Evolutionary conservation across 2,797 vertebrate genomes (phyloP), one percentile per base, ranked within the genome.

Genomic region (Halcyon leucocephala): DNA sequence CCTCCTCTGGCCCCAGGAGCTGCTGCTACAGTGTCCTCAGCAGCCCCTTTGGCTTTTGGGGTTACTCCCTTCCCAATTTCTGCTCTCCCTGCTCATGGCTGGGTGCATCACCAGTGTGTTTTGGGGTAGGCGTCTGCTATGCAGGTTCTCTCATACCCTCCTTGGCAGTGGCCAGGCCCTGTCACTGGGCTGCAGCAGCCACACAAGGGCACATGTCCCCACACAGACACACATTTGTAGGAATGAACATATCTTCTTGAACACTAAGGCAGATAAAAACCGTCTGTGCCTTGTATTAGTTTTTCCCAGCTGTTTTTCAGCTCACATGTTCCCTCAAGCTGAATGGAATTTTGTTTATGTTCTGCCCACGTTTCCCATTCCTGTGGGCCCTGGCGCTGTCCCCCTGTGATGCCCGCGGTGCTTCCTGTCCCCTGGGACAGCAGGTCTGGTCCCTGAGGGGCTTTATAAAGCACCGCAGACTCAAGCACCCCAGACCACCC

Each of bases 241-340:
- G 71, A 92, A 62, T 4, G 1, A 69, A 55, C 4, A 0, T 1
- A 1, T 72, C 86, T 64, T 87, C 78, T 64, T 1, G 2, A 91
- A 62, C 42, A 29, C 74, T 92, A 9, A 4, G 55, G 78, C 67
- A 92, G 88, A 87, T 66, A 77, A 84, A 94, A 92, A 52, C 8
- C 17, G 2, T 60, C 15, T 87, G 84, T 92, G 67, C 39, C 86
- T 87, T 66, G 39, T 21, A 82, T 87, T 80, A 55, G n/a, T 48
- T 87, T 93, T 89, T 44, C 67, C 91, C 21, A 92, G 78, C 81
- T 96, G 84, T 66, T 91, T 91, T 82, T 86, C 70, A 89, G 64
- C 79, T 87, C 5, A 2, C 4, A 1, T 90, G 91, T 93, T 58
- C 86, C 74, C 84, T 95, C 1, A 0, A 89, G 84, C 84, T 70